A percentile compares a stretch with the other conserved stretches of the same genome.
phyloP scores from a whole-genome alignment of 2,113 vertebrate genomes.

The Colistium nudipinnis region DNA sequence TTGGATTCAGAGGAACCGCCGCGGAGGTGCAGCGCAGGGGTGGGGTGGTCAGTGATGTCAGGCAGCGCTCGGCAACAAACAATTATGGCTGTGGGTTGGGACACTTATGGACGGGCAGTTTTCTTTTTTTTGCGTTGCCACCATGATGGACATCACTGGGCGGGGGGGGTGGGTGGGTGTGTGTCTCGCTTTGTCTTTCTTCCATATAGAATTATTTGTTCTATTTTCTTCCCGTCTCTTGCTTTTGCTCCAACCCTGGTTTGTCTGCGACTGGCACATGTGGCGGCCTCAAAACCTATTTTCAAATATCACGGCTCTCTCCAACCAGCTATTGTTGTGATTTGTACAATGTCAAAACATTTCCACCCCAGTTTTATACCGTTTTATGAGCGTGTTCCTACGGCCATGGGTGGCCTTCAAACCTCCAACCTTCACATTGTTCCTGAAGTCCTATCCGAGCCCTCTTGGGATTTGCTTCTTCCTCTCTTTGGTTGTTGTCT shows the following conservation, averaged over 20 bases:
- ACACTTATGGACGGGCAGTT: slow-evolving; percentile 23
- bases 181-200: no score
- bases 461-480: background rate
- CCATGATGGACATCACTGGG: background rate
- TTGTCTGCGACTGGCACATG: no score
- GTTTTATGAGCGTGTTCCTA: background rate
- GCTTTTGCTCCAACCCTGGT: no score
- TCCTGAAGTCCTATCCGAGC: background rate
- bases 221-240: no score
- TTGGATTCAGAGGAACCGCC: slow-evolving; percentile 60
- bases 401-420: background rate
- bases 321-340: no score
- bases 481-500: background rate
- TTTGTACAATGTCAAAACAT: no score
- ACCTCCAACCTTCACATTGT: background rate
- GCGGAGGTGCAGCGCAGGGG: slow-evolving; percentile 54
- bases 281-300: no score
- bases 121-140: slow-evolving; percentile 16
- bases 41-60: slow-evolving; percentile 69
- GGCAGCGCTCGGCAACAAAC: slow-evolving; percentile 51
- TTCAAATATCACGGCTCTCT: no score
- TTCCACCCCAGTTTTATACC: no score
- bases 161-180: no score
- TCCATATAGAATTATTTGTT: no score
- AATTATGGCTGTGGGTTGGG: slow-evolving; percentile 38